These are phyloP conservation scores for Trachymyrmex cornetzi DNA, from an alignment of 1,140 invertebrate genomes.

Conservation along the genomic window DNA sequence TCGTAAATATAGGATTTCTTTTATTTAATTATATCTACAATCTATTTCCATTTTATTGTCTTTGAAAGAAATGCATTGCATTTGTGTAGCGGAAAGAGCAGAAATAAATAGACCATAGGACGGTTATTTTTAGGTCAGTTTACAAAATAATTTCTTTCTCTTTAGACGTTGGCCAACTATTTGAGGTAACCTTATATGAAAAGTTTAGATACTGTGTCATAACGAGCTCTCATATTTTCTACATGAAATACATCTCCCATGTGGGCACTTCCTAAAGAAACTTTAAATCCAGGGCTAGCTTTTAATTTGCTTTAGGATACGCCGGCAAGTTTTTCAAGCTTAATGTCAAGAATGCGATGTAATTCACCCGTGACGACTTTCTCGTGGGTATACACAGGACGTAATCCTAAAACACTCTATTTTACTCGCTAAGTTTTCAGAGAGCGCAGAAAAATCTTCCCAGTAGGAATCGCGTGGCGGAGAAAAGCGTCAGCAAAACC, in stretches of 20 bases:
- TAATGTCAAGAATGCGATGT: slow-evolving; percentile 47
- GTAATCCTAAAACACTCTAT: slow-evolving; percentile 34
- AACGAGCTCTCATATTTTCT: slow-evolving; percentile 35
- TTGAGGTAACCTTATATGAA: slow-evolving; percentile 10
- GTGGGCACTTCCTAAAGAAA: slow-evolving; percentile 25
- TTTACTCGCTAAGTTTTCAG: slow-evolving; percentile 28
- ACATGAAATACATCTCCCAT: slow-evolving; percentile 17
- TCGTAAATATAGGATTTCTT: too few relatives aligned
- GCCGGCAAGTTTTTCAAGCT: slow-evolving; percentile 52
- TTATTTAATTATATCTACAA: not conserved
- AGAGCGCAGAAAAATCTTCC: slow-evolving; percentile 43
- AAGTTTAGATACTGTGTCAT: slow-evolving; percentile 24
- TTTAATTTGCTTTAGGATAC: slow-evolving; percentile 51
- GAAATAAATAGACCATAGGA: not conserved
- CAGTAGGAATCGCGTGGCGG: slow-evolving; percentile 24
- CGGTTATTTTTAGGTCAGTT: slow-evolving; percentile 33
- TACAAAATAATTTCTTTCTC: slow-evolving; percentile 34
- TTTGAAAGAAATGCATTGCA: not conserved
- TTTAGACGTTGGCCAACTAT: not conserved
- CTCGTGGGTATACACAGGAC: not conserved
- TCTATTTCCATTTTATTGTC: not conserved
- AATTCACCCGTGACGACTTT: slow-evolving; percentile 15
- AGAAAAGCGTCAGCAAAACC: slow-evolving; percentile 32
- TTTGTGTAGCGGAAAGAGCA: not conserved
- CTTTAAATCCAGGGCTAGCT: slow-evolving; percentile 39